Evolutionary conservation across 2,797 vertebrate species (phyloP), one percentile per base, ranked within the genome.

Genomic region (Apodemus agrarius): DNA sequence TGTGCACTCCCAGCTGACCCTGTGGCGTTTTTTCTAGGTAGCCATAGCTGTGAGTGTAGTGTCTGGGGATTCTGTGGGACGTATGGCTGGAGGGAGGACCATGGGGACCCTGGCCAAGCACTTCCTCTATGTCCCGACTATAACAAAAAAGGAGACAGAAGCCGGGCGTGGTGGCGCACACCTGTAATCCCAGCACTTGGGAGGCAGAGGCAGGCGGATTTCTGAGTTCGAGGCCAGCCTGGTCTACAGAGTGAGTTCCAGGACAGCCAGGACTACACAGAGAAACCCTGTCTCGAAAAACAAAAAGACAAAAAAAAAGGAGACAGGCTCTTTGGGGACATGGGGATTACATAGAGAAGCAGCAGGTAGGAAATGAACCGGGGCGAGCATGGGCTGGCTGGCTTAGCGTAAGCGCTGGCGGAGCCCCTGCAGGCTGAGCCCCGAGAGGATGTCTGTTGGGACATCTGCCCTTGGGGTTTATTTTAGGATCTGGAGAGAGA

Each of bases 1-100:
- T 17, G 5, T 16, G 6, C n/a, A 1, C 1, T 4, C n/a, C 49
- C 2, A 0, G 29, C 72, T 1, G 6, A 67, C 16, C 72, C 24
- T 19, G n/a, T 10, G 34, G 31, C 31, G 0, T 16, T 72, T 81
- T 81, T n/a, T 43, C 43, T 13, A 2, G 22, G 84, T 4, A 5
- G 16, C 2, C n/a, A 17, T 19, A 10, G 49, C 84, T 9, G 46
- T 40, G 24, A 0, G 0, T 69, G 61, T 9, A 40, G 14, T 0
- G 0, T 19, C 31, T 0, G 37, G 21, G 49, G 63, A 13, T 54
- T 67, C 3, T 6, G 3, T 34, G 57, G 57, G 24, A 81, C 21
- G 21, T 14, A 10, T 31, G 22, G 9, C 84, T 82, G 52, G 31
- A 74, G 29, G 34, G 74, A 43, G 43, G 90, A 12, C 16, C 2